phyloP scores from a whole-genome alignment of 2,113 vertebrate genomes.

The Calidris pugnax region DNA sequence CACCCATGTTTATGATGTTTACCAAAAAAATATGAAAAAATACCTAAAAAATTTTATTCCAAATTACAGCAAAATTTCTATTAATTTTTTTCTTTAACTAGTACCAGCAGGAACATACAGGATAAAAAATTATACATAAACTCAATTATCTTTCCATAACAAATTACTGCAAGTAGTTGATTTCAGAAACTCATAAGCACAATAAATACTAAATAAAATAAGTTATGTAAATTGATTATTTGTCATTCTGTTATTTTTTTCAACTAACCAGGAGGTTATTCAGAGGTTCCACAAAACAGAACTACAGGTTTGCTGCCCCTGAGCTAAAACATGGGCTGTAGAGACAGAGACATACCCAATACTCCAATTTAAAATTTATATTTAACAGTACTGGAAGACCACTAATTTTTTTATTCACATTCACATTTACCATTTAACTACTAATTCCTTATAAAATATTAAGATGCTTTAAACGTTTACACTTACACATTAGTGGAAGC shows the following conservation, averaged over 20 bases:
- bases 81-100: neutral
- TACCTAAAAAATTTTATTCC: neutral
- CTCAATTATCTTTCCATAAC: neutral
- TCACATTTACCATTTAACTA: neutral
- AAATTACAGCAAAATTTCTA: neutral
- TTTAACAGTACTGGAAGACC: neutral
- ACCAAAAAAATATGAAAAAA: neutral
- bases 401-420: neutral
- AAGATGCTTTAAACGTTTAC: neutral
- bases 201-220: conserved; percentile 3
- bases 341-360: neutral
- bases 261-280: neutral
- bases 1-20: neutral
- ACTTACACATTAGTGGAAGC: neutral
- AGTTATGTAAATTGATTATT: neutral
- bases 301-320: neutral
- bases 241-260: neutral
- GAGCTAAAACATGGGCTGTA: neutral
- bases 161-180: neutral
- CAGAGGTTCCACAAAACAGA: neutral
- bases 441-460: neutral
- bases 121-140: neutral
- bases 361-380: neutral
- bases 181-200: neutral
- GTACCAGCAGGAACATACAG: neutral